Conservation (phyloP, 2,888 invertebrate genomes). For the Lithophane leautieri region DNA sequence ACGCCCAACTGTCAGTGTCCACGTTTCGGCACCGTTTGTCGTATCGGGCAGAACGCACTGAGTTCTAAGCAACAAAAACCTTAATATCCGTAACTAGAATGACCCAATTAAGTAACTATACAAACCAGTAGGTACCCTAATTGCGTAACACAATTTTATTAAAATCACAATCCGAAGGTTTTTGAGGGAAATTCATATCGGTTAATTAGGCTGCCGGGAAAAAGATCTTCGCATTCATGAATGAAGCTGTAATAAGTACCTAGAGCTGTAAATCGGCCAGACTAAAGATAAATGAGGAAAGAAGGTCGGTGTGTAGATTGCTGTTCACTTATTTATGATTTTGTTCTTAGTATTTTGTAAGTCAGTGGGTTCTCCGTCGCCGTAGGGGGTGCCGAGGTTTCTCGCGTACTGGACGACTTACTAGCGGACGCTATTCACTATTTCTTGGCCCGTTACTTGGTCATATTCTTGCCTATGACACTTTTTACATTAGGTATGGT, state of each 20-base stretch:
- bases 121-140: not conserved
- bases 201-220: no score
- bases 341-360: slow-evolving; percentile 62
- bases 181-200: no score
- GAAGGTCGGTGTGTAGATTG: slow-evolving; percentile 57
- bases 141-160: no score
- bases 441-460: not conserved
- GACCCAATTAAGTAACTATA: no score
- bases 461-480: no score
- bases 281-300: slow-evolving; percentile 40
- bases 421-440: slow-evolving; percentile 40
- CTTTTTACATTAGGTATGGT: no score
- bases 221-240: not conserved
- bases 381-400: slow-evolving; percentile 30
- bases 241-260: not conserved
- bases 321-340: slow-evolving; percentile 63
- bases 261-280: slow-evolving; percentile 37
- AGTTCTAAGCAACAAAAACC: no score
- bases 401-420: slow-evolving; percentile 32
- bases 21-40: no score
- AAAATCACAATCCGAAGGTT: no score
- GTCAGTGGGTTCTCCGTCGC: slow-evolving; percentile 56
- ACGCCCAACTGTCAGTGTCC: no score
- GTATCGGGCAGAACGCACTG: no score
- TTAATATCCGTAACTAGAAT: not conserved